Evolutionary conservation across 2,888 invertebrate species (phyloP), one percentile per base, ranked within the genome.

Genomic region (Pristionchus mayeri): DNA sequence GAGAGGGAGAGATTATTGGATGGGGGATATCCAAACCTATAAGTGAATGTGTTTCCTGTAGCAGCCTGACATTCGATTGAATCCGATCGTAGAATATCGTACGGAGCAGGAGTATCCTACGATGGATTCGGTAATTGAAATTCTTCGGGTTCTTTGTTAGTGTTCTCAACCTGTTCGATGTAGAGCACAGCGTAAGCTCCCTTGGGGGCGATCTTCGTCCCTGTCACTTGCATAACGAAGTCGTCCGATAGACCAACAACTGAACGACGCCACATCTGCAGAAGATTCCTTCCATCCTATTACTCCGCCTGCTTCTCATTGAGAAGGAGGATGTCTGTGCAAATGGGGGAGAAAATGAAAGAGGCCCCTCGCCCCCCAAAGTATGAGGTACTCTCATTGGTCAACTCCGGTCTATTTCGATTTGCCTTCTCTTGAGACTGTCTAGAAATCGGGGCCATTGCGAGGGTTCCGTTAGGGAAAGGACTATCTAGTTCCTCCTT

Each of bases 61-160:
- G 86, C 82, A 81, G 90, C 88, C 76, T 91, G 91, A 76, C 92
- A 92, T 24, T 85, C 86, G 52, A 92, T 91, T n/a, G 92, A 91
- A 84, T 92, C 92, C 37, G 92, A 92, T 84, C 90, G 85, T 13
- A 92, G 86, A 79, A 89, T 87, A 85, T 90, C 90, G 60, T 89
- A 78, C 13, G 87, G 85, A 24, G 48, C 57, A 27, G 60, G 71
- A 11, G 60, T 76, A 57, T 67, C 87, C 88, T 80, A 40, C 75
- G 21, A 27, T 50, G n/a, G 52, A 85, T 37, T 40, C 13, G 40
- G 37, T n/a, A n/a, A n/a, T n/a, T 13, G n/a, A 30, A 37, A 82
- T 27, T 30, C n/a, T 16, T 18, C 24, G 34, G 82, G 86, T 83
- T 88, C 16, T 57, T 80, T 67, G 34, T 81, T 34, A 40, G 60